Evolutionary conservation across 2,113 vertebrate genomes (phyloP).

Genomic region (Oriolus oriolus): DNA sequence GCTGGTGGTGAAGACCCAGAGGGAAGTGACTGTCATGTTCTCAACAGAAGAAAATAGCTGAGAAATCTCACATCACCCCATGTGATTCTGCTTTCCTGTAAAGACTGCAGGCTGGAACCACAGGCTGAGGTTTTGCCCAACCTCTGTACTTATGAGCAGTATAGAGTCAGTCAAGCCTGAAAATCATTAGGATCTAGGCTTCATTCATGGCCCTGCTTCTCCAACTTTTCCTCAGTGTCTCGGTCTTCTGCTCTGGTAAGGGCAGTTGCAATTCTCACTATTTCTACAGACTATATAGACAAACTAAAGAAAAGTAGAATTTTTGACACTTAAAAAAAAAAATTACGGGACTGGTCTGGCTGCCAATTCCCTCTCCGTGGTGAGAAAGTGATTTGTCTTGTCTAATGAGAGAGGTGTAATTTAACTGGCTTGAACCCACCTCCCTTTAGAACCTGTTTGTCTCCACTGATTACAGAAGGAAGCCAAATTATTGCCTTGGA

Average conservation of each 20-base stretch:
- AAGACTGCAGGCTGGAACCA: not conserved
- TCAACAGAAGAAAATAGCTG: not conserved
- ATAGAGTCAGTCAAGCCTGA: not conserved
- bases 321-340: not conserved
- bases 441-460: not conserved
- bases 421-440: not conserved
- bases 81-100: not conserved
- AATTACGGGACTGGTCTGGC: not conserved
- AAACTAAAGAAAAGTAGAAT: not conserved
- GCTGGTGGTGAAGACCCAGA: not conserved
- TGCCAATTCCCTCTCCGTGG: not conserved
- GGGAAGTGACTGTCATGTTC: not conserved
- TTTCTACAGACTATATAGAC: not conserved
- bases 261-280: not conserved
- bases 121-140: not conserved
- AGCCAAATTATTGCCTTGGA: not conserved
- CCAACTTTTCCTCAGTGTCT: not conserved
- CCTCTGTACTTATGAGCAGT: not conserved
- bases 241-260: not conserved
- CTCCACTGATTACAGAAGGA: not conserved
- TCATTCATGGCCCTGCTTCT: not conserved
- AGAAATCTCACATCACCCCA: not conserved
- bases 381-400: not conserved
- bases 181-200: not conserved
- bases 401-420: not conserved